phyloP scores from a whole-genome alignment of 2,113 vertebrate genomes.

The Thermophis baileyi region DNA sequence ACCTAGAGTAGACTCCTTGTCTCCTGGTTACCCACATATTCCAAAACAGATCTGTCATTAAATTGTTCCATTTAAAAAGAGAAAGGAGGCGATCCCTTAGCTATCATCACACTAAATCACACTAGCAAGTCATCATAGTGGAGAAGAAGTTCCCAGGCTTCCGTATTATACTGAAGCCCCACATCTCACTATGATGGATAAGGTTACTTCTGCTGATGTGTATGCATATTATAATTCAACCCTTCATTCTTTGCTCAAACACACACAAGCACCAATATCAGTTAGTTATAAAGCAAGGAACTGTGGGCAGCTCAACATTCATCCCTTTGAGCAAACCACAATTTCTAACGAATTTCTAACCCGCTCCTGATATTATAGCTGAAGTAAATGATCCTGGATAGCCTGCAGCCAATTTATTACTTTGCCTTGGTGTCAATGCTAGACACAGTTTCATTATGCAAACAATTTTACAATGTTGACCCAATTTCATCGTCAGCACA shows the following conservation, averaged over 20 bases:
- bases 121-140: background rate
- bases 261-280: background rate
- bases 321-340: background rate
- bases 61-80: background rate
- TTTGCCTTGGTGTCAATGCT: background rate
- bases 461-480: background rate
- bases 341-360: background rate
- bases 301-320: background rate
- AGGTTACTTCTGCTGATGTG: background rate
- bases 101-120: background rate
- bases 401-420: background rate
- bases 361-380: background rate
- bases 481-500: background rate
- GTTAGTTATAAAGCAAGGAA: background rate
- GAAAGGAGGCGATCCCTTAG: background rate
- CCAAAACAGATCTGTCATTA: background rate
- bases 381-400: background rate
- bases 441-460: background rate
- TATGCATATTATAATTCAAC: background rate
- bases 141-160: background rate
- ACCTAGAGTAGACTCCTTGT: background rate
- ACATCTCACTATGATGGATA: background rate
- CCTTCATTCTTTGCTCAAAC: background rate
- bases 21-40: background rate
- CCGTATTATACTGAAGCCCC: background rate